These are phyloP conservation scores for Stigmatopora argus DNA, from an alignment of 2,113 vertebrate genomes.

Conservation along the genomic window DNA sequence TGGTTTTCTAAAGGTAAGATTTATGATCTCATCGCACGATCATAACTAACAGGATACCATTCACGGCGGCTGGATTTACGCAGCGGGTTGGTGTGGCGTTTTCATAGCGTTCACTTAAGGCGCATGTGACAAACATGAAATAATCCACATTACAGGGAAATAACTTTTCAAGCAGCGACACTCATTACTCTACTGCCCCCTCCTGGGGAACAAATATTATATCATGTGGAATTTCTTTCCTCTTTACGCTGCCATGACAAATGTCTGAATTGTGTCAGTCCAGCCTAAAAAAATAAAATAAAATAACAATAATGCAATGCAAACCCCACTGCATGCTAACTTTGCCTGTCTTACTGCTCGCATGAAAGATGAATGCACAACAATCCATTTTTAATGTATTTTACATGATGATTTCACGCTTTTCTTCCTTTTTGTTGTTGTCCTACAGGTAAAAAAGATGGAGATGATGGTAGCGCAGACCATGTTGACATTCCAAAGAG, in stretches of 20 bases:
- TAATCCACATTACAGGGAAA: neutral
- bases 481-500: constrained; percentile 92
- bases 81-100: neutral
- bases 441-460: constrained; percentile 81
- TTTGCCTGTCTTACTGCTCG: constrained; percentile 26
- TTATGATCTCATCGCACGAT: constrained; percentile 18
- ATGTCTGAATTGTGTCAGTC: neutral
- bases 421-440: neutral
- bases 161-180: neutral
- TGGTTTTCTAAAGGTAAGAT: constrained; percentile 98
- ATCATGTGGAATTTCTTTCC: too few species aligned
- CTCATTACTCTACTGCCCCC: neutral
- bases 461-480: constrained; percentile 75
- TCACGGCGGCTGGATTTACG: constrained; percentile 6
- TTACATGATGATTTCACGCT: neutral
- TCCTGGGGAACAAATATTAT: neutral
- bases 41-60: constrained; percentile 30
- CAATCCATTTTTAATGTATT: neutral
- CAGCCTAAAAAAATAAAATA: neutral
- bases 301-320: constrained; percentile 29
- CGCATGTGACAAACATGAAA: neutral
- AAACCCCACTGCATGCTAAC: constrained; percentile 42
- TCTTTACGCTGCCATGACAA: too few species aligned
- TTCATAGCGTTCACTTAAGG: neutral
- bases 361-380: constrained; percentile 23